Evolutionary conservation across 2,113 vertebrate genomes (phyloP).

Genomic region (Prionailurus bengalensis): DNA sequence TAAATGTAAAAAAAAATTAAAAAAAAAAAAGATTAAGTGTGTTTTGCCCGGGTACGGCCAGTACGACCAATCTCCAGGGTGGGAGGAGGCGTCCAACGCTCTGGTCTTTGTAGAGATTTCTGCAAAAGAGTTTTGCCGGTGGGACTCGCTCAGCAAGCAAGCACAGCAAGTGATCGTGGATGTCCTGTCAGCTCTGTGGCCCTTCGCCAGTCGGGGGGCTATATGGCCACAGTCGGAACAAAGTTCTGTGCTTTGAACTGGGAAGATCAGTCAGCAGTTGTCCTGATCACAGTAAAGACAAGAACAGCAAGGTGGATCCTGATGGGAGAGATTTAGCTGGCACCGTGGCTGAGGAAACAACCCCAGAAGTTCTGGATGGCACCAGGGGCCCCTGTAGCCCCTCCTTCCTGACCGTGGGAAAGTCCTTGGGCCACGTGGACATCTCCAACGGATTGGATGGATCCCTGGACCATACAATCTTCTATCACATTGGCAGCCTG

Average conservation of each 20-base stretch:
- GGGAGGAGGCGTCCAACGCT: background rate
- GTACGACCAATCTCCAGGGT: background rate
- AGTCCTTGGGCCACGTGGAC: constrained; percentile 93
- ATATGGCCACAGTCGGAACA: background rate
- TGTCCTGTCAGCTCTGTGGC: background rate
- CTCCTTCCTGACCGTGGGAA: constrained; percentile 89
- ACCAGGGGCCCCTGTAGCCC: constrained; percentile 90
- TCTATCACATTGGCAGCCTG: constrained; percentile 97
- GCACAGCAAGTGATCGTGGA: background rate
- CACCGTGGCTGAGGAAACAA: constrained; percentile 91
- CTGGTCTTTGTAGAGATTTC: background rate
- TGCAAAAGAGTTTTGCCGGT: background rate
- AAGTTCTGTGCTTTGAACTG: background rate
- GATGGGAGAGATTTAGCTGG: constrained; percentile 72
- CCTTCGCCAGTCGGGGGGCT: background rate
- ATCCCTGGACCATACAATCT: constrained; percentile 93
- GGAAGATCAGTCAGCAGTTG: background rate
- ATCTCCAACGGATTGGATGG: constrained; percentile 97
- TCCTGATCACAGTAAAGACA: background rate
- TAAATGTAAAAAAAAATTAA: too few relatives aligned
- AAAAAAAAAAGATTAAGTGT: background rate
- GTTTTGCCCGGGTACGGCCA: background rate
- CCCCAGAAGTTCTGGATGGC: constrained; percentile 89
- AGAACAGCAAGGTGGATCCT: background rate
- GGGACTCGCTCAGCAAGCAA: background rate